Percentiles rank a stretch among this genome's conserved stretches.
These are phyloP conservation scores for Protobothrops mucrosquamatus DNA, from an alignment of 2,113 vertebrate species.

Conservation along the genomic window DNA sequence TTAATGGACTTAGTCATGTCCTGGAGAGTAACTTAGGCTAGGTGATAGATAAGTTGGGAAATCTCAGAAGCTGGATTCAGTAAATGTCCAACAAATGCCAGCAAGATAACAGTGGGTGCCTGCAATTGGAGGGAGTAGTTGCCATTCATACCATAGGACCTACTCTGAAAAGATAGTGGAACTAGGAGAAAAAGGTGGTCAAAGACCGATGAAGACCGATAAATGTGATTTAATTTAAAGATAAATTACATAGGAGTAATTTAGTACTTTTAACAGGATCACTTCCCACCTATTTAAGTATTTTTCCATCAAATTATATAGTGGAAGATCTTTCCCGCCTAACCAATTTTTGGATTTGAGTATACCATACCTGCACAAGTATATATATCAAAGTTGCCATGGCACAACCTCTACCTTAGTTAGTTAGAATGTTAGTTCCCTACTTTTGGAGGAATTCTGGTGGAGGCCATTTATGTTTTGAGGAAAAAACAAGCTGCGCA, in stretches of 20 bases:
- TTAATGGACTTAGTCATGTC: conserved; percentile 12
- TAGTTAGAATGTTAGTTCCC: not conserved
- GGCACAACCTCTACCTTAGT: too few species aligned
- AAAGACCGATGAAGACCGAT: not conserved
- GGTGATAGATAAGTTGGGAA: not conserved
- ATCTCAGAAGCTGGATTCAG: not conserved
- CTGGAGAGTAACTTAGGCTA: conserved; percentile 9
- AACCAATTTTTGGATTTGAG: too few species aligned
- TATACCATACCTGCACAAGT: too few species aligned
- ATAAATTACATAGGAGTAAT: not conserved
- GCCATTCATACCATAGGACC: not conserved
- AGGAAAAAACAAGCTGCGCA: not conserved
- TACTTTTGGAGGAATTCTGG: not conserved
- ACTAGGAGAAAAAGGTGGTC: not conserved
- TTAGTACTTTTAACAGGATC: not conserved
- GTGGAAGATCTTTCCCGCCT: too few species aligned
- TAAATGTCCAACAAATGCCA: not conserved
- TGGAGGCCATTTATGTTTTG: not conserved
- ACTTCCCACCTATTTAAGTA: not conserved
- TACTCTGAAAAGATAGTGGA: not conserved
- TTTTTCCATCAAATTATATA: not conserved
- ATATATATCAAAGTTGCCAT: too few species aligned
- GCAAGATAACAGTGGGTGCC: not conserved
- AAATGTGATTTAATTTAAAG: not conserved
- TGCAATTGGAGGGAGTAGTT: not conserved